Base-by-base conservation (phyloP, 2,888 invertebrate genomes). In the Aradus depressus region DNA sequence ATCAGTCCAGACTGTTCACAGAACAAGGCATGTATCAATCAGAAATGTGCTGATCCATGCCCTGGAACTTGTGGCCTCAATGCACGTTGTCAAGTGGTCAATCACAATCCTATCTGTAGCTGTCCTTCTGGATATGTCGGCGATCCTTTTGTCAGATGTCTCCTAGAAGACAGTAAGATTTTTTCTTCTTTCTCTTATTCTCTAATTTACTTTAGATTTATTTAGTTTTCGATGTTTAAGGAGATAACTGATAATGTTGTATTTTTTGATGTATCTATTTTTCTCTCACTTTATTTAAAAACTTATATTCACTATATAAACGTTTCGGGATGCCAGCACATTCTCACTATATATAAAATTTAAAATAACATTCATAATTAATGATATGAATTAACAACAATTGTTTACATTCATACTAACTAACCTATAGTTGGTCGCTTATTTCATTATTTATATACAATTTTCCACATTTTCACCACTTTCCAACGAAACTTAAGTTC, bases 21-120 rank as follows among this genome's bases (percentile, higher is more conserved):
- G 58, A 74, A 84, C 61, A 75, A 76, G 68, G 81, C 87, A 42
- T 88, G 88, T 65, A 75, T 83, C 59, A 80, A 79, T 66, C 80
- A 81, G 65, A 82, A 81, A 69, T 88, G 86, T 65, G 72, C 73
- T 53, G 81, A 85, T 67, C 85, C 86, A 25, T 86, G 86, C 66
- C 75, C 76, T 44, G 82, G 81, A 58, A 79, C 80, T 51, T 87
- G 86, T 63, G 86, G 87, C 45, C 70, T 76, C 49, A 80, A 84
- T 64, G 84, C 87, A 32, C 72, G 78, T 61, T 88, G 88, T 64
- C 80, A 79, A 71, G 84, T 84, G 44, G 76, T 83, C 42, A 81
- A 82, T 63, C 87, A 88, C 65, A 84, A 81, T 64, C 86, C 79
- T 1, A 74, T 77, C 35, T 80, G 80, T 60, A 75, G 75, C 57